These are phyloP conservation scores for Ivindomyrus marchei DNA, from an alignment of 2,113 vertebrate species.

Conservation along the genomic window DNA sequence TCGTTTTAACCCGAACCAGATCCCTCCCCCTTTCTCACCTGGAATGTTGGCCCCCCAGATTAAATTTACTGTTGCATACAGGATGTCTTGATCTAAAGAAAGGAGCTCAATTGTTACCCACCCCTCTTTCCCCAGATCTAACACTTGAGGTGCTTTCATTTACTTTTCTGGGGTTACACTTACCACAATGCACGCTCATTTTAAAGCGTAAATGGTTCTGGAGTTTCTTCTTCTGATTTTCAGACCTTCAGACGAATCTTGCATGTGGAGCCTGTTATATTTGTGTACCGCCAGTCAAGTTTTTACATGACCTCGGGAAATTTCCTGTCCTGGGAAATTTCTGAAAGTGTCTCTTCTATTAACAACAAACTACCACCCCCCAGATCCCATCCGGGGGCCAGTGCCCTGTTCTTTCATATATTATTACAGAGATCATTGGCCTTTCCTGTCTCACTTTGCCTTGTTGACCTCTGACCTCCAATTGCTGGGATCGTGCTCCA, in stretches of 20 bases:
- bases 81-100: constrained; percentile 13
- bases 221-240: background rate
- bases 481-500: constrained; percentile 40
- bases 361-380: background rate
- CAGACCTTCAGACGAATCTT: background rate
- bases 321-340: constrained; percentile 20
- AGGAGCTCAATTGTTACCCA: constrained; percentile 23
- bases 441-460: constrained; percentile 28
- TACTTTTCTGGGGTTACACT: background rate
- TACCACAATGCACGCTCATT: background rate
- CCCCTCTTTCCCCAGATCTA: background rate
- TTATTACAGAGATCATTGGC: constrained; percentile 32
- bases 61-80: constrained; percentile 28
- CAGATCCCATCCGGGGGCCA: background rate
- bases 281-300: background rate
- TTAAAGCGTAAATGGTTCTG: background rate
- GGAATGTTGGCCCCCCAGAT: constrained; percentile 45
- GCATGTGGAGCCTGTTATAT: background rate
- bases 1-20: constrained; percentile 30
- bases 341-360: background rate
- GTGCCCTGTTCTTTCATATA: constrained; percentile 4
- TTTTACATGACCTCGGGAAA: constrained; percentile 10
- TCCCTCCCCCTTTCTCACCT: constrained; percentile 31
- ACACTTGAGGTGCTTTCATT: background rate
- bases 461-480: constrained; percentile 46